Evolutionary conservation across 1,140 invertebrate species (phyloP), one percentile per base, ranked within the genome.

Genomic region (Drosophila orena): DNA sequence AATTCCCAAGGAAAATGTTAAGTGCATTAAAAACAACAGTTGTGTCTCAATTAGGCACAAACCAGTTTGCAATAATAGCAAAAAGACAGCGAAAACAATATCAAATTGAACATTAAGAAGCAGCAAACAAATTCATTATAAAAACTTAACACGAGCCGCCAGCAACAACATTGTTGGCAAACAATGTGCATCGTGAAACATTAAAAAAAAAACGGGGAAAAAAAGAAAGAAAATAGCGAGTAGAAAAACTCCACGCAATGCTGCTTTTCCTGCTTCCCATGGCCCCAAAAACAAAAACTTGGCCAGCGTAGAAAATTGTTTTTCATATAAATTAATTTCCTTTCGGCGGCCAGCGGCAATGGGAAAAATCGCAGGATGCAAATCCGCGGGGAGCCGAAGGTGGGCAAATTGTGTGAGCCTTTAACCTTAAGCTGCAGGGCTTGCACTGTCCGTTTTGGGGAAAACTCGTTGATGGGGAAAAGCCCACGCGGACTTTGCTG

Each of bases 1-100:
- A 84, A 83, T 83, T 83, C 79, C 79, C 79, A 79, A 56, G 80
- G 59, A 83, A 83, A 83, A 83, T 83, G 74, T 83, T 83, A 83
- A 79, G 54, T 74, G 80, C 64, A 84, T 79, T 75, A 30, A 46
- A 74, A 81, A 52, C 73, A 65, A 84, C 80, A 74, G 79, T 71
- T 83, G 70, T 81, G 79, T 84, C 80, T 83, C 80, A 83, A 81
- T 81, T 83, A 77, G 47, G 40, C 56, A 6, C 15, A 83, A 84
- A 79, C 80, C 58, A 60, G 80, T 84, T 84, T 50, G 15, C 17
- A 52, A 50, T 22, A 42, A 34, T 44, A 38, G 24, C 12, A 22
- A 15, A 40, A 46, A 14, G 11, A 35, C 11, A 44, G 42, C 35
- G 35, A 61, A 55, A 52, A 42, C 55, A 53, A 52, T 61, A 66